A percentile compares a stretch with the other conserved stretches of the same genome.
These are phyloP conservation scores for Sinhomidia bicolor DNA, from an alignment of 2,888 invertebrate species.

Conservation along the genomic window DNA sequence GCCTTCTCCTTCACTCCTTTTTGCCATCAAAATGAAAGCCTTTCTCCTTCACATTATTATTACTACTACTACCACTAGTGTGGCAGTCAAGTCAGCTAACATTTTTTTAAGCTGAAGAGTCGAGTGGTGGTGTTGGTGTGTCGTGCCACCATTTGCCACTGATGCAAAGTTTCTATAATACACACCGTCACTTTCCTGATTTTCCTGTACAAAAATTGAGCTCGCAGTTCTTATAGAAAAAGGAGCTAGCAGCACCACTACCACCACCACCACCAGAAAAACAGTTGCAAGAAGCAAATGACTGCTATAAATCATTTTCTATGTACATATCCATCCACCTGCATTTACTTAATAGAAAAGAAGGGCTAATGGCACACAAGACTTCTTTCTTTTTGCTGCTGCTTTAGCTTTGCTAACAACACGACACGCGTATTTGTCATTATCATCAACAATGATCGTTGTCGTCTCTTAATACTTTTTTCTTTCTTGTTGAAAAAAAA, in stretches of 20 bases:
- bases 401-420: too few relatives aligned
- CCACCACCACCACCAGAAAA: not conserved
- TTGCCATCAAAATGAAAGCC: slow-evolving; percentile 42
- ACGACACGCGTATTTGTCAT: slow-evolving; percentile 21
- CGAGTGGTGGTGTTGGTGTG: not conserved
- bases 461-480: not conserved
- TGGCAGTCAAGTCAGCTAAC: too few relatives aligned
- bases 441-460: not conserved
- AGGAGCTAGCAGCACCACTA: too few relatives aligned
- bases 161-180: not conserved
- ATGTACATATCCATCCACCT: slow-evolving; percentile 13
- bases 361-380: slow-evolving; percentile 30
- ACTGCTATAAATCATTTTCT: slow-evolving; percentile 67
- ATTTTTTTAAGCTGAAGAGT: slow-evolving; percentile 6
- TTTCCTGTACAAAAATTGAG: slow-evolving; percentile 11
- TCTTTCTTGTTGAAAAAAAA: not conserved
- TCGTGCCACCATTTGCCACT: not conserved
- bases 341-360: slow-evolving; percentile 13
- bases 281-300: slow-evolving; percentile 32
- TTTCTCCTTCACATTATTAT: slow-evolving; percentile 46
- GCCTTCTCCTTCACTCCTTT: slow-evolving; percentile 21
- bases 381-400: not conserved
- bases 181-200: slow-evolving; percentile 24
- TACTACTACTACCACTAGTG: not conserved
- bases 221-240: not conserved